Percentiles rank a stretch among this genome's conserved stretches.
Conservation (phyloP, 2,113 vertebrate genomes). For the Trachemys scripta region DNA sequence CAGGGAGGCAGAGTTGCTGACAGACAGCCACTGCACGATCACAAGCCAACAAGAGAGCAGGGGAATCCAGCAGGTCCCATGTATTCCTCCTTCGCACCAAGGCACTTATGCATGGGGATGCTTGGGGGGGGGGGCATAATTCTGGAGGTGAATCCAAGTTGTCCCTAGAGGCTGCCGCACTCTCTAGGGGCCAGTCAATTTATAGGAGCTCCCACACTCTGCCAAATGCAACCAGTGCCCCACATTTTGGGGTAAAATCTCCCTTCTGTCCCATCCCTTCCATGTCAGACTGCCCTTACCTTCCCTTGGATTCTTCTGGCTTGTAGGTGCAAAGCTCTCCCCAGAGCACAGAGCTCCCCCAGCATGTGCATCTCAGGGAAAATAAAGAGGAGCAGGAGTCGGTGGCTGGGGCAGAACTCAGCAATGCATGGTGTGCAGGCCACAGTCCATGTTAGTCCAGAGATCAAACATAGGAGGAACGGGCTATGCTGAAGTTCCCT, state of each 20-base stretch:
- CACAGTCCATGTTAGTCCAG: not conserved
- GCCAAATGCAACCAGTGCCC: not conserved
- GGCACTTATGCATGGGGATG: not conserved
- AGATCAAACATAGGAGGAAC: not conserved
- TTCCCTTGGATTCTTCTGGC: not conserved
- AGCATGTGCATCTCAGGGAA: not conserved
- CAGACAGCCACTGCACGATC: not conserved
- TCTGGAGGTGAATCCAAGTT: not conserved
- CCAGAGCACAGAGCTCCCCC: fast-evolving
- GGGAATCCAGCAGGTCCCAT: not conserved
- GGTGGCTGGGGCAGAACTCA: fast-evolving
- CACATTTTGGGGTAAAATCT: not conserved
- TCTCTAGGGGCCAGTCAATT: not conserved
- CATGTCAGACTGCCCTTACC: not conserved
- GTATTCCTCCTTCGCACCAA: not conserved
- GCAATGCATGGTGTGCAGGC: not conserved
- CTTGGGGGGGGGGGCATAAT: too few relatives aligned
- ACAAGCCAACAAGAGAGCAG: not conserved
- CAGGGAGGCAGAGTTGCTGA: not conserved
- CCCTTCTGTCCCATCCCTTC: not conserved
- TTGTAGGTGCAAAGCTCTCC: not conserved
- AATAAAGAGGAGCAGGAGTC: fast-evolving
- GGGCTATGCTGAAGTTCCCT: fast-evolving
- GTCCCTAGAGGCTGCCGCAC: not conserved
- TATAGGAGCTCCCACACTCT: not conserved